Evolutionary conservation across 2,888 invertebrate genomes (phyloP).

Genomic region (Macaria liturata): DNA sequence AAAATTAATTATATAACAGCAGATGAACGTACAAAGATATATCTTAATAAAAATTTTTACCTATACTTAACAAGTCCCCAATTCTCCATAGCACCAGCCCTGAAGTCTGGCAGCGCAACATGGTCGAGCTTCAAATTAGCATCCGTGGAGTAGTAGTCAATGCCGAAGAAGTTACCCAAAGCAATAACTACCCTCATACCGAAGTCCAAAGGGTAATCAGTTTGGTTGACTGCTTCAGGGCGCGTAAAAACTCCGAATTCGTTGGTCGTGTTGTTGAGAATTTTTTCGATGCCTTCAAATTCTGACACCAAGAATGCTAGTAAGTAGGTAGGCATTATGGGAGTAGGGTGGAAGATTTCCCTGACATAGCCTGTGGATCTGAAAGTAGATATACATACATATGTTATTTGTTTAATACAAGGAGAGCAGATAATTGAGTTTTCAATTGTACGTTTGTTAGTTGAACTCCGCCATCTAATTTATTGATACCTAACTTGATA

Average conservation of each 20-base stretch:
- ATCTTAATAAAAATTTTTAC: slow-evolving; percentile 54
- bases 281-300: slow-evolving; percentile 71
- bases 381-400: slow-evolving; percentile 31
- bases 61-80: slow-evolving; percentile 94
- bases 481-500: too few species aligned
- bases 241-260: slow-evolving; percentile 87
- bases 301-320: slow-evolving; percentile 93
- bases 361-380: slow-evolving; percentile 84
- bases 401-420: too few species aligned
- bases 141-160: slow-evolving; percentile 77
- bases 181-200: slow-evolving; percentile 77
- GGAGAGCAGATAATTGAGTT: too few species aligned
- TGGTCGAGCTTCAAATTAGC: slow-evolving; percentile 90
- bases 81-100: slow-evolving; percentile 95
- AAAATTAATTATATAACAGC: too few species aligned
- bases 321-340: slow-evolving; percentile 91
- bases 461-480: too few species aligned
- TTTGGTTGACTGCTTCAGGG: slow-evolving; percentile 86
- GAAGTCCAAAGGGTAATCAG: slow-evolving; percentile 85
- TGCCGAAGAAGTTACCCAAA: slow-evolving; percentile 82
- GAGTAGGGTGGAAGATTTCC: slow-evolving; percentile 84
- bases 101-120: slow-evolving; percentile 93
- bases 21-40: too few species aligned
- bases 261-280: slow-evolving; percentile 36
- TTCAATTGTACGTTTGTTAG: too few species aligned